Evolutionary conservation across 2,113 vertebrate genomes (phyloP), one percentile per base, ranked within the genome.

Genomic region (Spheniscus mendiculus): DNA sequence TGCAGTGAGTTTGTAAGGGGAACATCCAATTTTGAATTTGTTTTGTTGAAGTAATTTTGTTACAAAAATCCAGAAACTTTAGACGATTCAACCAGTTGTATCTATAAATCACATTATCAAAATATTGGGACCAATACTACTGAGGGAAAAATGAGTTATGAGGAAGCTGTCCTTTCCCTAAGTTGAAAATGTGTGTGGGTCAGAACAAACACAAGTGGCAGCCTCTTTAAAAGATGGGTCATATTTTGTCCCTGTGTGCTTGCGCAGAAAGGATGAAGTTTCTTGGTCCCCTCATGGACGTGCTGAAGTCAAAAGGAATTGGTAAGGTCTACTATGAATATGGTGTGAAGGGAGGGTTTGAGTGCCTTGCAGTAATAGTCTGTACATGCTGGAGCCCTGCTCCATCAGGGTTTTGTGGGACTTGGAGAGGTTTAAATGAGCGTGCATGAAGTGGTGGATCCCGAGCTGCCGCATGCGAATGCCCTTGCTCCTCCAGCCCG

Each of bases 391-490:
- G n/a, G 49, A 91, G 14, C 16, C 89, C 53, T 84, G 47, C 36
- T 61, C 20, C 9, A 5, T 40, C 30, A 12, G 45, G 14, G 19
- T 49, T 62, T 58, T 73, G 7, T 55, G 19, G 21, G 55, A 25
- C 12, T 49, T 49, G 59, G 23, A 52, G 36, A 17, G 14, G 10
- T 80, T 55, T 34, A 58, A 42, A 32, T 15, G 50, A 29, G 19
- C 5, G 1, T 32, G 8, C 6, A 1, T 38, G 26, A 34, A 26
- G 18, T 23, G 26, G 7, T 55, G 34, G 34, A n/a, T 76, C 30
- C 32, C 0, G 3, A 58, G 25, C 26, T 44, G 23, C 45, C 34
- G 10, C 22, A 5, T 0, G 0, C 12, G 36, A 49, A 38, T 11
- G 30, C 19, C 12, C 15, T 63, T 13, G 38, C n/a, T 55, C 7